Evolutionary conservation across 2,113 vertebrate genomes (phyloP).

Genomic region (Sphaerodactylus townsendi): DNA sequence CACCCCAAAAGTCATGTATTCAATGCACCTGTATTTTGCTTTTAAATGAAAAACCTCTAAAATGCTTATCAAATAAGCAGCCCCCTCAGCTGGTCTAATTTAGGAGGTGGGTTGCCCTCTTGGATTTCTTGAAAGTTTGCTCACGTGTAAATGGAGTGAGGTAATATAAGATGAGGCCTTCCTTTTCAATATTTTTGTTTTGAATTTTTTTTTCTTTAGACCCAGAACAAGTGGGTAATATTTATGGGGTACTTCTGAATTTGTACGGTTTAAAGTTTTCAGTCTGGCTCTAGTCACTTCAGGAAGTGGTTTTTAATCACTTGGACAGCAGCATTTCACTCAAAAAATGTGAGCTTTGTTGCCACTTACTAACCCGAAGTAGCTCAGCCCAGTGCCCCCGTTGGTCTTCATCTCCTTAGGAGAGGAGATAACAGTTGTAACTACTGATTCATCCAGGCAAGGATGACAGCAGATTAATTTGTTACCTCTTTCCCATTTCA

Average conservation of each 20-base stretch:
- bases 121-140: conserved; percentile 70
- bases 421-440: conserved; percentile 86
- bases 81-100: conserved; percentile 75
- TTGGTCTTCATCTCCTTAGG: conserved; percentile 94
- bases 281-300: conserved; percentile 81
- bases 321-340: conserved; percentile 79
- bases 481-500: conserved; percentile 99
- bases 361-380: conserved; percentile 89
- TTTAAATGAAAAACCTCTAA: conserved; percentile 77
- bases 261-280: conserved; percentile 80
- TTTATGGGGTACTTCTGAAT: conserved; percentile 89
- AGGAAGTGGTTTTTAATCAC: conserved; percentile 73
- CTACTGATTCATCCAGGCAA: conserved; percentile 80
- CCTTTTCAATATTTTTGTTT: conserved; percentile 29
- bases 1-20: conserved; percentile 82
- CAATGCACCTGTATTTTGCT: conserved; percentile 83
- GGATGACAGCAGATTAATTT: conserved; percentile 85
- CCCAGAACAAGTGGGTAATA: conserved; percentile 99
- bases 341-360: conserved; percentile 85
- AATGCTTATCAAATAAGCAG: conserved; percentile 76
- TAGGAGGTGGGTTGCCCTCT: conserved; percentile 73
- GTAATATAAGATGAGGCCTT: conserved; percentile 77
- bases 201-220: conserved; percentile 72
- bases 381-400: conserved; percentile 88
- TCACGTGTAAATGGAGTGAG: conserved; percentile 79